Base-by-base conservation (phyloP, 2,888 invertebrate genomes). In the Ctenicera cuprea region DNA sequence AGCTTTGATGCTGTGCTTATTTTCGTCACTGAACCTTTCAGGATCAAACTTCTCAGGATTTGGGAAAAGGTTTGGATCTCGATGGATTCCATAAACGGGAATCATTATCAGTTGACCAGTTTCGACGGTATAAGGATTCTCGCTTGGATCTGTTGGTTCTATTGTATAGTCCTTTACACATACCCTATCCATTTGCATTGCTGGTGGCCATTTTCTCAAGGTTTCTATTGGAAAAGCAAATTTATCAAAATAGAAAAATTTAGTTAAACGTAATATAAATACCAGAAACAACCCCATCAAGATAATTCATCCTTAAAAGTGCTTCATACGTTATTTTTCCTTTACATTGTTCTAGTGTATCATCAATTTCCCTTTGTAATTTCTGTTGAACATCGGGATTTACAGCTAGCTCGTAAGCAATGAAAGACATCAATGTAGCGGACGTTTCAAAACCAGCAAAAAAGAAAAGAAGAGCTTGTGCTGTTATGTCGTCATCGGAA, bases 141-240 rank as follows among this genome's bases (percentile, higher is more conserved):
- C 84, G 0, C 84, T 80, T 5, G 90, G 79, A 0, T 87, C 83
- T 0, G 88, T 87, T 0, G 88, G 89, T 0, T 90, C 89, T 1
- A 92, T 76, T 2, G 81, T 86, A 81, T 90, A 92, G 0, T 88
- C 86, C 78, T 90, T 90, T 0, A 89, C 89, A 75, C 91, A 91
- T 0, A 86, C 81, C 66, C 91, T 86, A 73, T 90, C 90, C 0
- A 91, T 83, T 26, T 89, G 84, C 1, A 89, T 86, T 3, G 89
- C 86, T 0, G 91, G 90, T 0, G 91, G 91, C 82, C 90, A 90
- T 78, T 89, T 83, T 16, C 92, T 87, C 45, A 92, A 83, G 0
- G 90, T 89, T 87, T 92, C 92, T 89, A 54, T 8, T 7, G 0
- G n/a, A 48, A 16, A 48, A 48, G 4, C n/a, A 8, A n/a, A n/a